phyloP scores from a whole-genome alignment of 2,888 invertebrate species.

The Drosophila longiperda region DNA sequence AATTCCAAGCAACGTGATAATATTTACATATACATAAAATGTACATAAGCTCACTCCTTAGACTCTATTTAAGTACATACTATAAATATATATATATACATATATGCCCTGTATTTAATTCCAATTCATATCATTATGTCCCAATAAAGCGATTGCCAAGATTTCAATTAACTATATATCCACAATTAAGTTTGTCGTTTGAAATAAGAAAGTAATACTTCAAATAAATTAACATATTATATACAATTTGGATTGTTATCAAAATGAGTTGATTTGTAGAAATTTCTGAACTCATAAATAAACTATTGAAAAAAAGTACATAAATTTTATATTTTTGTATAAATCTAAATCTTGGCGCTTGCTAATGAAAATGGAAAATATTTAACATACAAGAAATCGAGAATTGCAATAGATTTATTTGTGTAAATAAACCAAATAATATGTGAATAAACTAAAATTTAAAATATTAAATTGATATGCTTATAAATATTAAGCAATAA shows the following conservation, averaged over 20 bases:
- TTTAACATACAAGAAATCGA: constrained; percentile 1
- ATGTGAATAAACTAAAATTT: constrained; percentile 30
- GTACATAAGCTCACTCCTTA: constrained; percentile 18
- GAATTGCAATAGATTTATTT: constrained; percentile 38
- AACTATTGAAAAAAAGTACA: constrained; percentile 6
- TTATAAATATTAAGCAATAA: not conserved
- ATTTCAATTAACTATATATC: constrained; percentile 28
- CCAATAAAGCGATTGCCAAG: constrained; percentile 19
- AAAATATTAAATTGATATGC: not conserved
- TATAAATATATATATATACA: constrained; percentile 1
- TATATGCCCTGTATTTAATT: constrained; percentile 15
- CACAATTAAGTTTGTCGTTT: constrained; percentile 28
- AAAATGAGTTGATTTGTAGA: constrained; percentile 11
- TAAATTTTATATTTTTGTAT: not conserved
- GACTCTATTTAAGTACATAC: constrained; percentile 1
- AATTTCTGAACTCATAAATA: constrained; percentile 5
- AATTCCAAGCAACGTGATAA: constrained; percentile 55
- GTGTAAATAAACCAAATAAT: constrained; percentile 1
- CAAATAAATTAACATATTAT: constrained; percentile 3
- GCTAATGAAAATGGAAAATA: not conserved
- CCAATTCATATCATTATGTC: constrained; percentile 15
- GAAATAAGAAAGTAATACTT: constrained; percentile 19
- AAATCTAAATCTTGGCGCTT: not conserved
- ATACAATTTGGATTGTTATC: constrained; percentile 12
- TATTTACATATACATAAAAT: constrained; percentile 26